These are phyloP conservation scores for Panthera uncia DNA, from an alignment of 2,113 vertebrate genomes.

Conservation along the genomic window DNA sequence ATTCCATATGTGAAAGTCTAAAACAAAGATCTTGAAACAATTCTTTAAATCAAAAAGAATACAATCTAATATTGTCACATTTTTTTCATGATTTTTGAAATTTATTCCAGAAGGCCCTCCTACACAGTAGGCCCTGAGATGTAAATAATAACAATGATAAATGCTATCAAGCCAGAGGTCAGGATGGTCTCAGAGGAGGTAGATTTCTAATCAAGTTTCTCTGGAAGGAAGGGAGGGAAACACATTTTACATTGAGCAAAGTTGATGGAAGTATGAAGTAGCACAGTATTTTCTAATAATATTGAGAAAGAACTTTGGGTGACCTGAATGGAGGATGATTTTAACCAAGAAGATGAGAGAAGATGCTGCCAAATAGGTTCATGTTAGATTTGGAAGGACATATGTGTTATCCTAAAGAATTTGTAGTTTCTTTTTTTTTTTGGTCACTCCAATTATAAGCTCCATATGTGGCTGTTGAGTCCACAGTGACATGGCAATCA, in stretches of 20 bases:
- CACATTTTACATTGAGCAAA: background rate
- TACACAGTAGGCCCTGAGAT: background rate
- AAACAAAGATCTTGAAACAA: background rate
- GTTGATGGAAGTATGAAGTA: background rate
- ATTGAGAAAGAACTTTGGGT: background rate
- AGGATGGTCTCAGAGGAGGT: background rate
- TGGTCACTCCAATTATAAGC: background rate
- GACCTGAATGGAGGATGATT: conserved; percentile 21
- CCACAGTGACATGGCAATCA: background rate
- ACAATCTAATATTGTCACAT: background rate
- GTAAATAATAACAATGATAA: background rate
- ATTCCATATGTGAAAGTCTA: background rate
- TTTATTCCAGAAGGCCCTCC: background rate
- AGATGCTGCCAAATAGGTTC: background rate
- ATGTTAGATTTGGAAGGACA: background rate
- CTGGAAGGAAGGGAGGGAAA: background rate
- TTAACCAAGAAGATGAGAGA: background rate
- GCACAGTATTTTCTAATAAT: conserved; percentile 3
- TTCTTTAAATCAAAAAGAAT: background rate
- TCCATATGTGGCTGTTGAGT: background rate
- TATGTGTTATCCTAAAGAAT: background rate
- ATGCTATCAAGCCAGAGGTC: background rate
- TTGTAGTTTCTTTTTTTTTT: background rate
- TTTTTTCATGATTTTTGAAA: background rate
- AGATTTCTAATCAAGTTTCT: background rate